Percentiles rank a stretch among this genome's conserved stretches.
Evolutionary conservation across 2,113 vertebrate species (phyloP).

Genomic region (Xiphophorus couchianus): DNA sequence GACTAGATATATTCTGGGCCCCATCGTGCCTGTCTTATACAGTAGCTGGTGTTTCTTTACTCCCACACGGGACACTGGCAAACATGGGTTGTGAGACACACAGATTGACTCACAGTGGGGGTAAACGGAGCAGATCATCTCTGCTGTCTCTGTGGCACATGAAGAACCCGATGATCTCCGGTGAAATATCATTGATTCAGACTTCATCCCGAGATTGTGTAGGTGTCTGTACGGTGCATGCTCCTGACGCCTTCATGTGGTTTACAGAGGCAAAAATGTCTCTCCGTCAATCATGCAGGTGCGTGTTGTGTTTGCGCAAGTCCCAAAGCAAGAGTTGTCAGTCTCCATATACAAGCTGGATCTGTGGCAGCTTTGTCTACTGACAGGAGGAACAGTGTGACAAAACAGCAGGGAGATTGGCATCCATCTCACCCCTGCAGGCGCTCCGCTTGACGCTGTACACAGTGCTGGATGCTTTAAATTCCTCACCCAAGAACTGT

Average conservation of each 20-base stretch:
- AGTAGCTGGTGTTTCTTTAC: not conserved
- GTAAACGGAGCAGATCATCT: slow-evolving; percentile 11
- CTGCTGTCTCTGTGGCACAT: not conserved
- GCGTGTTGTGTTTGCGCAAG: slow-evolving; percentile 49
- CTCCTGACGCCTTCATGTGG: slow-evolving; percentile 28
- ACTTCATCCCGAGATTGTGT: slow-evolving; percentile 19
- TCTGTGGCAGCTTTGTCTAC: slow-evolving; percentile 60
- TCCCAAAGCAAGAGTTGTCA: slow-evolving; percentile 54
- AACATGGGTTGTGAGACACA: not conserved
- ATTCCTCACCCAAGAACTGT: slow-evolving; percentile 59
- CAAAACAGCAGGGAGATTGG: slow-evolving; percentile 65
- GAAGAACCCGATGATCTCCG: slow-evolving; percentile 14
- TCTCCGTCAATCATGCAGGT: slow-evolving; percentile 53
- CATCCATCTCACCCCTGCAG: slow-evolving; percentile 57
- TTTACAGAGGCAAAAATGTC: slow-evolving; percentile 18
- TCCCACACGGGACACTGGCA: not conserved
- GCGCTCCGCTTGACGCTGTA: slow-evolving; percentile 61
- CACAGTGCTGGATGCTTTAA: slow-evolving; percentile 61
- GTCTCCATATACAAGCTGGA: slow-evolving; percentile 36
- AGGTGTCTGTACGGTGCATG: slow-evolving; percentile 29
- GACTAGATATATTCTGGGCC: not conserved
- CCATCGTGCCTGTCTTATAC: not conserved
- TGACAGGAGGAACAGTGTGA: slow-evolving; percentile 55
- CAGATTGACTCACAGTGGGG: not conserved
- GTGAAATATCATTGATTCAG: slow-evolving; percentile 30